Evolutionary conservation across 2,113 vertebrate species (phyloP).

Genomic region (Dunckerocampus dactyliophorus): DNA sequence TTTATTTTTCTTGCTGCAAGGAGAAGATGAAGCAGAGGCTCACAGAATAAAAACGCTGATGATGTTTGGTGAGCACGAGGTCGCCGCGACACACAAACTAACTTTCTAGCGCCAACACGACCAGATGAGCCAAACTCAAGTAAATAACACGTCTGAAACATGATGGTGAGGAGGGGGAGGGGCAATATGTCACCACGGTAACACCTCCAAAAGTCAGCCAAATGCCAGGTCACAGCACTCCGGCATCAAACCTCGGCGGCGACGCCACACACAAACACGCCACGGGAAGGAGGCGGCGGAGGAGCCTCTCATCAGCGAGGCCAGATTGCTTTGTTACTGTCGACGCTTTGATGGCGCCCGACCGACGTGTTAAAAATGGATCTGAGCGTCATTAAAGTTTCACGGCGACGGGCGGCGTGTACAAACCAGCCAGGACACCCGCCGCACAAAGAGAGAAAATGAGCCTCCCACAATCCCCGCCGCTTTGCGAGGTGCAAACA

Average conservation of each 20-base stretch:
- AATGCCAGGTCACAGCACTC: conserved; percentile 75
- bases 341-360: conserved; percentile 13
- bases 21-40: no score
- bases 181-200: conserved; percentile 63
- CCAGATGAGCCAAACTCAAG: not conserved
- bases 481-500: conserved; percentile 43
- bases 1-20: no score
- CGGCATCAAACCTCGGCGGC: conserved; percentile 32
- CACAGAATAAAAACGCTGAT: no score
- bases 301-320: conserved; percentile 19
- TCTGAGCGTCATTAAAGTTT: conserved; percentile 58
- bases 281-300: conserved; percentile 11
- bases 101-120: not conserved
- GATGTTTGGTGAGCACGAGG: no score
- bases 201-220: conserved; percentile 77
- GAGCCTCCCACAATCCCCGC: conserved; percentile 20
- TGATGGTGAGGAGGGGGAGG: not conserved
- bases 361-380: conserved; percentile 57
- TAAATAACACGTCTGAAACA: conserved; percentile 9
- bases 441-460: not conserved
- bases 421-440: conserved; percentile 42
- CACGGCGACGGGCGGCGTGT: conserved; percentile 29
- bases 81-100: not conserved
- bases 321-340: conserved; percentile 2
- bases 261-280: conserved; percentile 5